A percentile compares a stretch with the other conserved stretches of the same genome.
Conservation (phyloP, 2,888 invertebrate genomes). For the Ichneumon xanthorius region DNA sequence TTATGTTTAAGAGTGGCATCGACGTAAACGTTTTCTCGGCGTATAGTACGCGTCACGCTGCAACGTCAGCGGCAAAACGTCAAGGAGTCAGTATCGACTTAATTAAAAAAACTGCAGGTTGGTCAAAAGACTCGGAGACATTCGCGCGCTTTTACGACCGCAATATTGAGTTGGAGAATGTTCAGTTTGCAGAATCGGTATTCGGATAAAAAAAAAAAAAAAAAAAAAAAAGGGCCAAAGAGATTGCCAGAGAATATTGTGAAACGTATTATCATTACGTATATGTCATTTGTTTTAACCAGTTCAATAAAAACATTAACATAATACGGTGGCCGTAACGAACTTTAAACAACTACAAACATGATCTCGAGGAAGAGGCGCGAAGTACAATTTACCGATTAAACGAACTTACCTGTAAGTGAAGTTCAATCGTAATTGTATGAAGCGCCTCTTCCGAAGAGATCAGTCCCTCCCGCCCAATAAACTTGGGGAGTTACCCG, state of each 20-base stretch:
- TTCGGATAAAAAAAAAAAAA: background rate
- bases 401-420: too few relatives aligned
- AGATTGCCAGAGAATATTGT: too few relatives aligned
- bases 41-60: conserved; percentile 6
- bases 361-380: conserved; percentile 66
- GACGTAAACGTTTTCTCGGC: conserved; percentile 18
- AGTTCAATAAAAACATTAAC: conserved; percentile 1
- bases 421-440: too few relatives aligned
- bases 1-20: conserved; percentile 26
- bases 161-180: background rate
- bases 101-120: background rate
- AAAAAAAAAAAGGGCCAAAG: too few relatives aligned
- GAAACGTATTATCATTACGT: background rate
- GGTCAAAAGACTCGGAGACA: conserved; percentile 1
- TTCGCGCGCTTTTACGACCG: conserved; percentile 22
- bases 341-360: conserved; percentile 40
- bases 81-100: conserved; percentile 4
- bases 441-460: too few relatives aligned
- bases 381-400: conserved; percentile 8
- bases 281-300: background rate
- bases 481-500: too few relatives aligned
- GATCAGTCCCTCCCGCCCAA: too few relatives aligned
- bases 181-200: conserved; percentile 1
- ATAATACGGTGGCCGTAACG: conserved; percentile 10
- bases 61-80: conserved; percentile 2